A percentile compares a stretch with the other conserved stretches of the same genome.
Evolutionary conservation across 1,140 invertebrate species (phyloP).

Genomic region (Leptinotarsa texana): DNA sequence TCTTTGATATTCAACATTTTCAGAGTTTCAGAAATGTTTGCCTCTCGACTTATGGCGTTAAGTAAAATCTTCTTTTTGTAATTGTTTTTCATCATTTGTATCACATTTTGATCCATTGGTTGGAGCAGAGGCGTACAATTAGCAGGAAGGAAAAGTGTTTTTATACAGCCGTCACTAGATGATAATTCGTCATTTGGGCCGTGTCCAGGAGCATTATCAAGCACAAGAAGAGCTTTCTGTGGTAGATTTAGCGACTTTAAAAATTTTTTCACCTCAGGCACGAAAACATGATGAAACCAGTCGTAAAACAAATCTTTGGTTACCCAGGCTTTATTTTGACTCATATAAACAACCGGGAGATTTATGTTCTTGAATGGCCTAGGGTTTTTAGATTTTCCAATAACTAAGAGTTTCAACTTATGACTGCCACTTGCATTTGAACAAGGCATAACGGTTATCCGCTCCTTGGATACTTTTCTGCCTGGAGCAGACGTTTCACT

Average conservation of each 20-base stretch:
- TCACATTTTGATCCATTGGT: conserved; percentile 51
- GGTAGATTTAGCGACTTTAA: conserved; percentile 31
- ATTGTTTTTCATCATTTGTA: conserved; percentile 43
- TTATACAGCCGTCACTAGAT: conserved; percentile 40
- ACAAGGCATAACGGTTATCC: conserved; percentile 17
- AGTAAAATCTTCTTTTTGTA: conserved; percentile 36
- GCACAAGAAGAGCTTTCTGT: conserved; percentile 38
- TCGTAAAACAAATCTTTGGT: conserved; percentile 27
- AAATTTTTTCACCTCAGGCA: conserved; percentile 24
- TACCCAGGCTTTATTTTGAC: neutral
- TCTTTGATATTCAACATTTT: conserved; percentile 14
- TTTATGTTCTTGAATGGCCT: conserved; percentile 20
- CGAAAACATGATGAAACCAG: conserved; percentile 28
- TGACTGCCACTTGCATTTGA: conserved; percentile 26
- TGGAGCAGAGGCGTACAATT: conserved; percentile 58
- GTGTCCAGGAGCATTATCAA: conserved; percentile 50
- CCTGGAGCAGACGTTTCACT: conserved; percentile 14
- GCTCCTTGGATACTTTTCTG: conserved; percentile 20
- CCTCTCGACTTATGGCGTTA: conserved; percentile 2
- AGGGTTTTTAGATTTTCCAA: conserved; percentile 50
- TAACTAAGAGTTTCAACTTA: conserved; percentile 27
- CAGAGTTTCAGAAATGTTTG: neutral
- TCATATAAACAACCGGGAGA: neutral
- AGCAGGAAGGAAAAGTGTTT: conserved; percentile 53
- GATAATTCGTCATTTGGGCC: conserved; percentile 33